These are phyloP conservation scores for Galeopsomyia nigrocyanea DNA, from an alignment of 2,888 invertebrate species.

Conservation along the genomic window DNA sequence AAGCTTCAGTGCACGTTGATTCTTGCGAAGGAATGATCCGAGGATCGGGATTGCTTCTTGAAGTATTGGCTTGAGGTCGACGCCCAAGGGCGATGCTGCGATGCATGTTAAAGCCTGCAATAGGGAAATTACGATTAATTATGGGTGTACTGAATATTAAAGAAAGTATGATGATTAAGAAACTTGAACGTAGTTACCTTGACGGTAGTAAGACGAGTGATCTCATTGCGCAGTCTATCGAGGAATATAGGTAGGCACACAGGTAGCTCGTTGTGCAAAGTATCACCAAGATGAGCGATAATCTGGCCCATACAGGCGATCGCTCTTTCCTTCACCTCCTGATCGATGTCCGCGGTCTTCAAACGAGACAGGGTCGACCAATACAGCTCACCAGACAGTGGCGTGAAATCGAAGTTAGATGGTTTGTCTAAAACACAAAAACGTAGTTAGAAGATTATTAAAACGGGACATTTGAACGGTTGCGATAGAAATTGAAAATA, in stretches of 20 bases:
- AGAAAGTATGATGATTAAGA: neutral
- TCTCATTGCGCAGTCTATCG: constrained; percentile 96
- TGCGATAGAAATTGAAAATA: neutral
- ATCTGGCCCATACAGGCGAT: constrained; percentile 98
- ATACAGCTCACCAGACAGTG: constrained; percentile 87
- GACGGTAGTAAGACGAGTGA: constrained; percentile 95
- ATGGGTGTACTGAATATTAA: neutral
- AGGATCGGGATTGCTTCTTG: constrained; percentile 90
- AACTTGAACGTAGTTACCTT: constrained; percentile 73
- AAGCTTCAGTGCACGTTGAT: constrained; percentile 94
- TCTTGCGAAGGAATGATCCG: constrained; percentile 95
- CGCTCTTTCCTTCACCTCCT: constrained; percentile 98
- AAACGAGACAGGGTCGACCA: constrained; percentile 87
- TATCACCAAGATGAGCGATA: constrained; percentile 92
- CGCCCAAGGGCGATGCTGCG: constrained; percentile 88
- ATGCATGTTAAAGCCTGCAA: constrained; percentile 85
- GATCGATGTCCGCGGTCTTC: constrained; percentile 96
- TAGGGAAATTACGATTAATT: neutral
- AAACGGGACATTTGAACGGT: constrained; percentile 4
- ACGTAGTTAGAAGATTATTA: constrained; percentile 14
- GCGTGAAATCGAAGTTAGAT: constrained; percentile 79
- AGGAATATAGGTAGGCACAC: constrained; percentile 94
- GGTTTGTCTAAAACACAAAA: constrained; percentile 62
- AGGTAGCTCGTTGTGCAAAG: constrained; percentile 82
- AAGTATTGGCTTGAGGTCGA: constrained; percentile 86